These are phyloP conservation scores for Sebastolobus altivelis DNA, from an alignment of 2,797 vertebrate genomes.

Conservation along the genomic window DNA sequence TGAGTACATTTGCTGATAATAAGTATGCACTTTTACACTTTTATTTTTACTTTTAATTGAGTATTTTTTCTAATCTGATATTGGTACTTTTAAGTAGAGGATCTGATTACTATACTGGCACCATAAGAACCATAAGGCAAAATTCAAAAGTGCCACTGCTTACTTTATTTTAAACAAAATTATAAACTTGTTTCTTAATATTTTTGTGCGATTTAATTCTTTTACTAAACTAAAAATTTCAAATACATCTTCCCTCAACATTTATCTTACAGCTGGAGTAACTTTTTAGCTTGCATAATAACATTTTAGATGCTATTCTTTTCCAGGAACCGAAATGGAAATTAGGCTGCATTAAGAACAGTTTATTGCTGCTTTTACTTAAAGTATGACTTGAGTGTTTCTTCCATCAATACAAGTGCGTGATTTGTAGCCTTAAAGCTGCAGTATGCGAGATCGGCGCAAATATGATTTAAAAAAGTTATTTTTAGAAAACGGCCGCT, in stretches of 20 bases:
- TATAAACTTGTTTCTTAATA: too few relatives aligned
- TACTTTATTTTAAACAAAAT: too few relatives aligned
- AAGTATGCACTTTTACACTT: neutral
- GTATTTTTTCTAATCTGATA: neutral
- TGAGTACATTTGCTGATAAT: neutral
- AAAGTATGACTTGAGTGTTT: neutral
- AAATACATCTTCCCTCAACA: neutral
- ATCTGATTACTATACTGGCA: too few relatives aligned
- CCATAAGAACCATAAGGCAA: too few relatives aligned
- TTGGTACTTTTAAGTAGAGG: neutral
- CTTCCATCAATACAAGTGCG: neutral
- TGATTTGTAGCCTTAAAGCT: neutral
- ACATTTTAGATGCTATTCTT: neutral
- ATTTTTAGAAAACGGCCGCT: too few relatives aligned
- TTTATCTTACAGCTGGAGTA: neutral
- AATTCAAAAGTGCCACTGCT: neutral
- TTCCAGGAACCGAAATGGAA: neutral
- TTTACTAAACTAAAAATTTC: too few relatives aligned
- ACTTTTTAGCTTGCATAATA: neutral
- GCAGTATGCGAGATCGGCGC: too few relatives aligned
- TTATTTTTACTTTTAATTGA: neutral
- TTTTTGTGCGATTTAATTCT: too few relatives aligned
- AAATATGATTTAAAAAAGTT: too few relatives aligned
- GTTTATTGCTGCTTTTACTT: neutral
- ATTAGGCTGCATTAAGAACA: neutral